Evolutionary conservation across 1,140 invertebrate species (phyloP), one percentile per base, ranked within the genome.

Genomic region (Pararge aegeria): DNA sequence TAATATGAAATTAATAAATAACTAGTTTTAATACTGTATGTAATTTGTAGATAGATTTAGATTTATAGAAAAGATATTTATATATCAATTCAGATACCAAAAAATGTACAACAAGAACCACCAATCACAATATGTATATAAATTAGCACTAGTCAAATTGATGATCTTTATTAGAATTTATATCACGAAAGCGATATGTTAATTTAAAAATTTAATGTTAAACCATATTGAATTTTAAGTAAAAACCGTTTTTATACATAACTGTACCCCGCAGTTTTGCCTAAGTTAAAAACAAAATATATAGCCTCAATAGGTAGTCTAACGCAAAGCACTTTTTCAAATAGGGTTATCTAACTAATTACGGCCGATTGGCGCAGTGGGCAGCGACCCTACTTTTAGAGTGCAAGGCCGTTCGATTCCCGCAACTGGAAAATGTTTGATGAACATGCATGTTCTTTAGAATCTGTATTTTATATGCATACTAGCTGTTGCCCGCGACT

Each of bases 61-160:
- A 51, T 64, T 24, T 34, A 55, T 66, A 63, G 51, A 53, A 49
- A 49, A 72, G 40, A 73, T 77, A 75, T 70, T 69, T 75, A 76
- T 75, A 75, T 71, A 68, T 75, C 65, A 64, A 73, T 65, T 80
- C 66, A 63, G 68, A 84, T 82, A 73, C 83, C 83, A 87, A 87
- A 87, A 62, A 82, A 85, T 77, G 60, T 75, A 68, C 62, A 71
- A 79, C 64, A 73, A 76, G n/a, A 75, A 84, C 81, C 83, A 87
- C 81, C 81, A 84, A 84, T 74, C 57, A 57, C 68, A 71, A 68
- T 67, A 76, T 72, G 60, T 76, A 73, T 51, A 63, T 72, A 75
- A 67, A 59, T 71, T 78, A 80, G 77, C 65, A 62, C 78, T 87
- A 87, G 83, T 84, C 74, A 80, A 75, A 66, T 75, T 68, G 64